Base-by-base conservation (phyloP, 92 coral and sea anemone genomes). In the Phenganax subtilis region DNA sequence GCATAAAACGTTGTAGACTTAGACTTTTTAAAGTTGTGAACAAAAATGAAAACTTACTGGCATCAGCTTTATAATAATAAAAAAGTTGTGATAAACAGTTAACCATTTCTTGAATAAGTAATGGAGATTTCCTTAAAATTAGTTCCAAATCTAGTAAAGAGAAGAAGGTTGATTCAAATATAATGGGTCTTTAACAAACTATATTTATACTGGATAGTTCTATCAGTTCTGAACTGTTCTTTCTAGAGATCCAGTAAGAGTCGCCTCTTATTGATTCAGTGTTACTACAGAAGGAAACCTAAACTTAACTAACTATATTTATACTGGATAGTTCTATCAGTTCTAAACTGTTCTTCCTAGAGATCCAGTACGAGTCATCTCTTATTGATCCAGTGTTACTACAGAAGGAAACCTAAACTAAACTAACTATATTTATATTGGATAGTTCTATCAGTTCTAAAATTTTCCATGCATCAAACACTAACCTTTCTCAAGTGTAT, bases 51-150 rank as follows among this genome's bases (percentile, higher is more conserved):
- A 0, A 57, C 85, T 62, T 84, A 93, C 98, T 81, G 79, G 92
- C 81, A 12, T 97, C 98, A 63, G 96, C 89, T 75, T 89, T 91
- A 37, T 90, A 92, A 91, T 90, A 90, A 71, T 89, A 93, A 30
- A 90, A 86, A 12, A 94, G 88, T 77, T 94, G 98, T 2, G 91
- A 85, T 15, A 94, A 91, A 75, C 91, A 88, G 81, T 84, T 92
- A 27, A 94, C 86, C 98, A 94, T 94, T 77, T 94, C 98, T 77
- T 94, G 98, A 15, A 94, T 81, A 6, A 94, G 85, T 70, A 84
- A 84, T 9, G 98, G 97, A 44, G 96, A 88, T 87, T 94, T 94
- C 82, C 80, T 62, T 12, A 94, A 84, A 7, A 92, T 80, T 56
- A 92, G 82, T 44, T 82, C 77, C 83, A 94, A 87, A 72, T 94